These are phyloP conservation scores for Patagioenas fasciata DNA, from an alignment of 2,113 vertebrate genomes.

Conservation along the genomic window DNA sequence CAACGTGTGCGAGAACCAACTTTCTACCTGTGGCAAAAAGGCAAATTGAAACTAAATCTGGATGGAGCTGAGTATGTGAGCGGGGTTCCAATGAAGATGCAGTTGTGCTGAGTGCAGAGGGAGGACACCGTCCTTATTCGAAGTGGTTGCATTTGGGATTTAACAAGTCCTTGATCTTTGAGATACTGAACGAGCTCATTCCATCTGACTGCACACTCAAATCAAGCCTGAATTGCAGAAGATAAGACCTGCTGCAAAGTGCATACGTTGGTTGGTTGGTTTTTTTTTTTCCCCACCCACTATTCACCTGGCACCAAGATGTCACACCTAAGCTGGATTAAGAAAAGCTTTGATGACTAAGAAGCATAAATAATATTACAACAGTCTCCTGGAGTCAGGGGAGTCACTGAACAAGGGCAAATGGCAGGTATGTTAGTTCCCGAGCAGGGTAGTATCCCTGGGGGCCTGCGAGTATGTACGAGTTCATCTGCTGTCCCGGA, in stretches of 20 bases:
- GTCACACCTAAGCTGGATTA: slow-evolving; percentile 39
- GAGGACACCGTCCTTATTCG: slow-evolving; percentile 15
- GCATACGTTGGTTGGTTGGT: neutral
- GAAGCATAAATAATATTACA: slow-evolving; percentile 48
- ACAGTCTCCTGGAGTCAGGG: neutral
- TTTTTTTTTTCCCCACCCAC: neutral
- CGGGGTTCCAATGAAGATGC: slow-evolving; percentile 22
- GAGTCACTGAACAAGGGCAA: slow-evolving; percentile 19
- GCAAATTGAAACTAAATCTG: neutral
- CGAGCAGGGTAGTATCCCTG: neutral
- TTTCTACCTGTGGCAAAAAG: slow-evolving; percentile 33
- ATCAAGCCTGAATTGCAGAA: slow-evolving; percentile 1
- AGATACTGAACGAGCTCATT: slow-evolving; percentile 12
- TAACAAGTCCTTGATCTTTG: slow-evolving; percentile 16
- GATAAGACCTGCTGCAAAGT: neutral
- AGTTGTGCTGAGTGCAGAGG: neutral
- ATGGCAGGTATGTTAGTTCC: neutral
- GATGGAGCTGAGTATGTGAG: neutral
- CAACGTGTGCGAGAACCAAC: neutral
- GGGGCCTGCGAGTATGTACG: neutral
- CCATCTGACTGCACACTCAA: slow-evolving; percentile 13
- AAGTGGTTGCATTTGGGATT: neutral
- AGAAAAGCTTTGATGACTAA: slow-evolving; percentile 2
- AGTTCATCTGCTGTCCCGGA: neutral
- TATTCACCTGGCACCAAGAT: slow-evolving; percentile 15